Percentiles rank a stretch among this genome's conserved stretches.
Conservation (phyloP, 2,797 vertebrate species). For the Cyclura pinguis region DNA sequence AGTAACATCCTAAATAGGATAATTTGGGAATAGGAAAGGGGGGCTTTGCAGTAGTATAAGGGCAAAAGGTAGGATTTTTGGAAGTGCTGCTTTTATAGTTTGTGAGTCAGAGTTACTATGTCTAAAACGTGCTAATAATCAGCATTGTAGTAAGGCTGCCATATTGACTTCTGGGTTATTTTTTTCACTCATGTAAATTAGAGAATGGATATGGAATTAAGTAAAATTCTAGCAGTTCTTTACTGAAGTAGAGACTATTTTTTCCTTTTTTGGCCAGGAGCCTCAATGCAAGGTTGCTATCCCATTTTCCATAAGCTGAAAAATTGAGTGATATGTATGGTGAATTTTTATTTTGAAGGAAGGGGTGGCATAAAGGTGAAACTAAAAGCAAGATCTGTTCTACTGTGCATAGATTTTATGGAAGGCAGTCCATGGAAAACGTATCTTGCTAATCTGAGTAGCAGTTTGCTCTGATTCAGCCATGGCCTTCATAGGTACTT, state of each 20-base stretch:
- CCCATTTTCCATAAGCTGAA: not conserved
- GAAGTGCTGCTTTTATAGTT: not conserved
- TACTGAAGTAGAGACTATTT: not conserved
- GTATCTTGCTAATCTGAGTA: too few species aligned
- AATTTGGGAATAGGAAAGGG: constrained; percentile 76
- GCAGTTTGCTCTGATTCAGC: not conserved
- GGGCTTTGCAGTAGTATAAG: constrained; percentile 80
- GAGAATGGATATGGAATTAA: not conserved
- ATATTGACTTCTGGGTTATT: not conserved
- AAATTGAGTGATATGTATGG: not conserved
- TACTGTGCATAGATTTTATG: not conserved
- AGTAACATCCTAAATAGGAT: constrained; percentile 81
- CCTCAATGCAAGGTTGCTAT: not conserved
- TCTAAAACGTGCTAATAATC: not conserved
- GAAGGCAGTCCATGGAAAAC: not conserved
- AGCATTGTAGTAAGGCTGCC: not conserved
- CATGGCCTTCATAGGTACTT: not conserved
- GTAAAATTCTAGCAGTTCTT: not conserved
- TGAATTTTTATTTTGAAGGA: not conserved
- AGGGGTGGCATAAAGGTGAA: not conserved
- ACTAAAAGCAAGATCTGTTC: not conserved
- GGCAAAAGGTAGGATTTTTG: constrained; percentile 78
- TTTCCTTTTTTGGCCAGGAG: not conserved
- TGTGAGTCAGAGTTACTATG: constrained; percentile 40
- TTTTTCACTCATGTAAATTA: not conserved